Base-by-base conservation (phyloP, 2,113 vertebrate species). In the Australoheros scitulus region DNA sequence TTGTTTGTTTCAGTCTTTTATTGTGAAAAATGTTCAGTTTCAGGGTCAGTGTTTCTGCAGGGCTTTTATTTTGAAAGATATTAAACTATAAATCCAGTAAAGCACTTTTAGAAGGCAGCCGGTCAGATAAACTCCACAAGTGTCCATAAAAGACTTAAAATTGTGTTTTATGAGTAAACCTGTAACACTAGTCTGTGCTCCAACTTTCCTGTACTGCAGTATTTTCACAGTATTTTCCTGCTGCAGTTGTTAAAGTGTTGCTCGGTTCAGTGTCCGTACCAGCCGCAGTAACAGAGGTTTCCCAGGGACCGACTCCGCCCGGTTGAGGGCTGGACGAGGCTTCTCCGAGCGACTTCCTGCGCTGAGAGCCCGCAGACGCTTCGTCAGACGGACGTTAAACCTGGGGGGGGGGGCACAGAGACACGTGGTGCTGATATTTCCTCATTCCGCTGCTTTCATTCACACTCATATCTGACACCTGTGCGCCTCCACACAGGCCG, bases 241-340 rank as follows among this genome's bases (percentile, higher is more conserved):
- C 18, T 1, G 55, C 26, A 26, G 26, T 26, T 7, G 15, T 77
- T 32, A 20, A 76, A 18, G 13, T 9, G 63, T 56, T 14, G 52
- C 14, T 57, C 2, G 34, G 57, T 68, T 81, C 60, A 57, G 7
- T 0, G 38, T 74, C 2, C 82, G 29, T 83, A 95, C 94, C 94
- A 95, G 93, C 22, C 94, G 59, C 59, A 95, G 91, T 15, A 95
- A 36, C 32, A 95, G 93, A 8, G 94, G 94, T 36, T 95, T 95
- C 79, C 93, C 94, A 0, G 94, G 94, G 3, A 95, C 93, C 0
- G 94, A 94, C 87, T 93, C 89, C 1, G 93, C 92, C 61, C 93
- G 76, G 89, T 92, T 93, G 55, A 94, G 92, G 3, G 76, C 5
- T 0, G 93, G 91, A 1, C 91, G 89, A 0, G 92, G 91, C 65